Percentiles rank a stretch among this genome's conserved stretches.
These are phyloP conservation scores for Mesocricetus auratus DNA, from an alignment of 2,113 vertebrate species.

Conservation along the genomic window DNA sequence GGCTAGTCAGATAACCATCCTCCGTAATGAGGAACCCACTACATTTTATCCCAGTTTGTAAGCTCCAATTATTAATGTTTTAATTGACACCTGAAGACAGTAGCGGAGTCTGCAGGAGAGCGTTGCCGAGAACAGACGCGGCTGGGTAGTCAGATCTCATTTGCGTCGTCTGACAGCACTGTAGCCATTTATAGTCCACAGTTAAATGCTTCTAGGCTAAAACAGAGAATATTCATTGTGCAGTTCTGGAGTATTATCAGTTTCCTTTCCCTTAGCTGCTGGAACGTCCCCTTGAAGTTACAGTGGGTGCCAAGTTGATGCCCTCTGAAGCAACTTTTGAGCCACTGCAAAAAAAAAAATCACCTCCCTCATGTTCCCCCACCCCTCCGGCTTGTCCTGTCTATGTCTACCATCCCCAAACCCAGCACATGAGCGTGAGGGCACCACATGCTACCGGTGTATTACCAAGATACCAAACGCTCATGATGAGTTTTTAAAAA, in stretches of 20 bases:
- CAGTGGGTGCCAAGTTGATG: background rate
- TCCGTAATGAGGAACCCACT: constrained; percentile 30
- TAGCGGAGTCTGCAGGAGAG: background rate
- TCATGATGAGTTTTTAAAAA: background rate
- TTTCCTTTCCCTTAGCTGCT: constrained; percentile 6
- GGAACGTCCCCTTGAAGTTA: background rate
- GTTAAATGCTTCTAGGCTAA: background rate
- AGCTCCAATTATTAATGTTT: constrained; percentile 40
- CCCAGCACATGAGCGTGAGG: background rate
- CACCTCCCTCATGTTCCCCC: background rate
- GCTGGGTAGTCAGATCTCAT: background rate
- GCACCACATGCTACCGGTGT: background rate
- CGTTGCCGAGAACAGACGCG: background rate
- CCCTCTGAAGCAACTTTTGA: background rate
- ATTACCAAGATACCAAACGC: background rate
- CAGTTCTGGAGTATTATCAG: background rate
- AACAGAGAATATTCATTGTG: background rate
- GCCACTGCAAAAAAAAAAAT: background rate
- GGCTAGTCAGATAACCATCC: background rate
- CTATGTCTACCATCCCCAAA: background rate
- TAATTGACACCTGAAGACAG: constrained; percentile 50
- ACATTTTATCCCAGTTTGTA: background rate
- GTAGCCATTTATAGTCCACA: background rate
- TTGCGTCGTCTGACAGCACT: background rate
- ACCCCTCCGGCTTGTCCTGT: background rate